Base-by-base conservation (phyloP, 2,797 vertebrate genomes). In the Cyprinodon diabolis region DNA sequence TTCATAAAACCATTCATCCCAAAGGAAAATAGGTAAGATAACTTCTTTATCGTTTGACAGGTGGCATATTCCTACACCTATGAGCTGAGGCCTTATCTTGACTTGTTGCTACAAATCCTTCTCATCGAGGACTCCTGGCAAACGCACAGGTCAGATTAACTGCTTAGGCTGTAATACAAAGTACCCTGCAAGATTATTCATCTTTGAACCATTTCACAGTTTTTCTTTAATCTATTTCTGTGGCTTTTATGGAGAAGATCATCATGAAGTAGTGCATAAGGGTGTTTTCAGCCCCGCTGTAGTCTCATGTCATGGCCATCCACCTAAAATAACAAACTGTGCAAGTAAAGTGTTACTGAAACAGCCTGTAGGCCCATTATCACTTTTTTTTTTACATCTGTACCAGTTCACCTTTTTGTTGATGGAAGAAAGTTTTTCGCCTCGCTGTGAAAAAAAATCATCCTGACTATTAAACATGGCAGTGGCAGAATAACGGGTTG, bases 91-190 rank as follows among this genome's bases (percentile, higher is more conserved):
- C 98, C 98, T 93, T 99, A 99, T 69, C 94, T 99, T 95, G 98
- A 99, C 95, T 93, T 99, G 90, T 96, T 99, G 92, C 94, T 99
- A 83, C 98, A 99, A 92, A 99, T 99, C 87, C 93, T 99, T 78
- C 95, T 99, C 88, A 99, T 99, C 82, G 98, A 99, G 87, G 98
- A 99, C 88, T 99, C 98, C 25, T 99, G 98, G 98, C 98, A 99
- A 91, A 99, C 98, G 72, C 98, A 99, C 95, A 98, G 98, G 98
- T 99, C 84, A 81, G 94, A 35, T 17, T 7, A 11, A 54, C 62
- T 1, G 52, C 4, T 47, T 1, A 19, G 4, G 43, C 12, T 74
- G 35, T 43, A 14, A 43, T 35, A 21, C 8, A 10, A 12, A 13
- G 23, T 23, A 49, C 19, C 19, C 12, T 9, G 40, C 14, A 21